Percentiles rank a stretch among this genome's conserved stretches.
These are phyloP conservation scores for Stigmatopora nigra DNA, from an alignment of 2,113 vertebrate genomes.

Conservation along the genomic window DNA sequence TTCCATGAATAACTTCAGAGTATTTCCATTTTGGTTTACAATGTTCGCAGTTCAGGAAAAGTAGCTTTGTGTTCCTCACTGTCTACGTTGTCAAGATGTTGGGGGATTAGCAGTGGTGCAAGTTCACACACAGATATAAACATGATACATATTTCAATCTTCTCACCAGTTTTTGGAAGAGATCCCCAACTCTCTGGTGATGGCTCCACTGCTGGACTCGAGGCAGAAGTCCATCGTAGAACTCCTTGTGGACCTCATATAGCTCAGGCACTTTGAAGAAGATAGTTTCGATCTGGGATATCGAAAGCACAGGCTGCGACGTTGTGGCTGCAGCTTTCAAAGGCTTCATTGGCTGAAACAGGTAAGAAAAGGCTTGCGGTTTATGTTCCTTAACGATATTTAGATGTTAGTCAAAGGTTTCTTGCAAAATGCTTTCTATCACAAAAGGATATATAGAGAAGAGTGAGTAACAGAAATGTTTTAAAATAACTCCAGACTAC, in stretches of 20 bases:
- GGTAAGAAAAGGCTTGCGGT: background rate
- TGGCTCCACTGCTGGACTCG: conserved; percentile 94
- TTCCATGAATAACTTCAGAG: background rate
- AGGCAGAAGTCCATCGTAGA: conserved; percentile 89
- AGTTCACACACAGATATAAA: conserved; percentile 8
- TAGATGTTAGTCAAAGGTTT: background rate
- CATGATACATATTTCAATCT: background rate
- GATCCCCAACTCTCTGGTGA: conserved; percentile 92
- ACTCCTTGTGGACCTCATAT: conserved; percentile 95
- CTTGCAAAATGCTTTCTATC: background rate
- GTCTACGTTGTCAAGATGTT: background rate
- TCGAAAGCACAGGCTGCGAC: conserved; percentile 88
- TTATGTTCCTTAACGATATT: background rate
- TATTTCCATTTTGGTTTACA: background rate
- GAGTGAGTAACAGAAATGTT: background rate
- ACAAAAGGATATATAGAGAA: background rate
- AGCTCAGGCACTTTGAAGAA: conserved; percentile 99
- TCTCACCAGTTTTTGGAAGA: conserved; percentile 93
- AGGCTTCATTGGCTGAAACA: conserved; percentile 91
- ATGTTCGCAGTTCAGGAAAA: conserved; percentile 3
- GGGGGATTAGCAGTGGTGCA: conserved; percentile 5
- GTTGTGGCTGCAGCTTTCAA: conserved; percentile 94
- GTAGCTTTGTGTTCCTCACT: background rate
- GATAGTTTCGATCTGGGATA: conserved; percentile 96
- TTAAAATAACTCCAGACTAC: conserved; percentile 1